Conservation (phyloP, 2,888 invertebrate genomes). For the Eilema caniola region DNA sequence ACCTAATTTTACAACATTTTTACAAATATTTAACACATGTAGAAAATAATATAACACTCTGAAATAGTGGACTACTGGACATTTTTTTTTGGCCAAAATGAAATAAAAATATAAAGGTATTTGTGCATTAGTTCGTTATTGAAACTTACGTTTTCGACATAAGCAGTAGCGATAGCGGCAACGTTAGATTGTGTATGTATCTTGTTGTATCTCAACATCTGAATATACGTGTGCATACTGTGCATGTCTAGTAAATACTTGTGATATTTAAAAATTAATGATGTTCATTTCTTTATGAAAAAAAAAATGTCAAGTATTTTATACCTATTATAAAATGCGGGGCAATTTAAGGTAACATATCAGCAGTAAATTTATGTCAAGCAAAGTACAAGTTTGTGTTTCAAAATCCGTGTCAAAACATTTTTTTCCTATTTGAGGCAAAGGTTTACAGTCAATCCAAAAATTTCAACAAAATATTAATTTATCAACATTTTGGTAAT, state of each 20-base stretch:
- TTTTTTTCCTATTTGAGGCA: background rate
- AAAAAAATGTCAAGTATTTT: too few species aligned
- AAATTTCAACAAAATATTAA: background rate
- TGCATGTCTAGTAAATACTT: too few species aligned
- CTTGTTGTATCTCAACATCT: too few species aligned
- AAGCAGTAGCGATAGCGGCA: background rate
- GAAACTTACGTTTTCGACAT: background rate
- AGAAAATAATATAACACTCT: background rate
- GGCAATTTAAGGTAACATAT: too few species aligned
- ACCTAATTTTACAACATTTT: constrained; percentile 1
- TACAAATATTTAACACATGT: background rate
- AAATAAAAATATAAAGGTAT: background rate
- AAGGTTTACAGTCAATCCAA: background rate
- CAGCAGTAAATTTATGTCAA: too few species aligned
- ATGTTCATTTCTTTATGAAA: too few species aligned
- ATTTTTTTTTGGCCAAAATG: background rate
- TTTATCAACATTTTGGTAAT: background rate
- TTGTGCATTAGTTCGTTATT: background rate
- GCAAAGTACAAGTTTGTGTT: too few species aligned
- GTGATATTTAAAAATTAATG: too few species aligned
- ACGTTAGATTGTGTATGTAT: too few species aligned
- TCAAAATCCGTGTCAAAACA: background rate
- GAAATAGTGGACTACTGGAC: background rate
- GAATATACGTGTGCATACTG: too few species aligned
- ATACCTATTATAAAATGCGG: too few species aligned